Evolutionary conservation across 2,797 vertebrate species (phyloP).

Genomic region (Enteromius afrohamiltoni): DNA sequence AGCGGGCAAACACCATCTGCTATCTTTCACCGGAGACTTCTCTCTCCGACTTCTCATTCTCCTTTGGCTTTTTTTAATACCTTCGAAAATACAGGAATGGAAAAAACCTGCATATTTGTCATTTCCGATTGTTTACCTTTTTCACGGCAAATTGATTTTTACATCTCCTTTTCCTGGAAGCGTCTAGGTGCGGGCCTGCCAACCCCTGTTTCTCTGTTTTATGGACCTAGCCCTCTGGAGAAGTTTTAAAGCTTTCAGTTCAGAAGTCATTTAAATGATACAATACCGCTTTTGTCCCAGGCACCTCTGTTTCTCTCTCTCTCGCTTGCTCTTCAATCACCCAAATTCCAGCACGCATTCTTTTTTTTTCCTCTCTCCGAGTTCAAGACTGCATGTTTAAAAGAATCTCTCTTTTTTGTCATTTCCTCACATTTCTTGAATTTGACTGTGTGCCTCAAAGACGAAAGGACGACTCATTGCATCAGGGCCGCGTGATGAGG

Average conservation of each 20-base stretch:
- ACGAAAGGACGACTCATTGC: conserved; percentile 67
- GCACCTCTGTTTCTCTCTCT: conserved; percentile 72
- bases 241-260: conserved; percentile 82
- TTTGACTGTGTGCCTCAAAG: conserved; percentile 64
- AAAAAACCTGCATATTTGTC: conserved; percentile 80
- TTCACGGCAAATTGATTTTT: conserved; percentile 85
- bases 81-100: conserved; percentile 65
- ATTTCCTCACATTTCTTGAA: conserved; percentile 55
- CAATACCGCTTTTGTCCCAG: conserved; percentile 83
- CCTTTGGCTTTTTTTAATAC: conserved; percentile 74
- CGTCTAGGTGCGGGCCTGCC: conserved; percentile 71
- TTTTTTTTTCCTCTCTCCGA: conserved; percentile 21
- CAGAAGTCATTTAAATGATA: conserved; percentile 81
- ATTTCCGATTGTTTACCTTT: conserved; percentile 85
- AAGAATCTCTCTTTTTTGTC: conserved; percentile 1
- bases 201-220: conserved; percentile 77
- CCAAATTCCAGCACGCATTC: conserved; percentile 50
- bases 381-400: conserved; percentile 58
- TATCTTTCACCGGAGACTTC: conserved; percentile 68
- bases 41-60: conserved; percentile 67
- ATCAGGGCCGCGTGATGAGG: conserved; percentile 59
- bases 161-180: conserved; percentile 86
- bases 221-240: conserved; percentile 79
- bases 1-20: conserved; percentile 56
- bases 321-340: conserved; percentile 42